Evolutionary conservation across 2,113 vertebrate species (phyloP), one percentile per base, ranked within the genome.

Genomic region (Camelus bactrianus): DNA sequence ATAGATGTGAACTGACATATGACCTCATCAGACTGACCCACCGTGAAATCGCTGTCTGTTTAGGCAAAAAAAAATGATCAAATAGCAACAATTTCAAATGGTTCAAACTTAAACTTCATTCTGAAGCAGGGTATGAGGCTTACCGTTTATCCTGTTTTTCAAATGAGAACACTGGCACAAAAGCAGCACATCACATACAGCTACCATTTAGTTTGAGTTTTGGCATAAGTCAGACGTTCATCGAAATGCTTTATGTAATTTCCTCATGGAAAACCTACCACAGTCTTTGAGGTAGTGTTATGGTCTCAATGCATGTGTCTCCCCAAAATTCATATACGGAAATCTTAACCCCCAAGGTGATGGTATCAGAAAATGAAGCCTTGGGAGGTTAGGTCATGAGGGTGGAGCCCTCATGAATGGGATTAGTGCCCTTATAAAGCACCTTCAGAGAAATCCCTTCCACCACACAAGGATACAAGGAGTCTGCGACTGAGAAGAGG

Each of bases 381-480:
- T 11, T 46, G 12, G 19, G 32, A 32, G 60, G 14, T 35, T 4
- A n/a, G 4, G 42, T 56, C 48, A 42, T 0, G 4, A 28, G 73
- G 28, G 17, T 32, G 24, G 24, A 24, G 17, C 26, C 22, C 75
- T 81, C 46, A 8, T 7, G 75, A 46, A 11, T 8, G 35, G 6
- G 19, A 35, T 58, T 19, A 56, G 83, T 42, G 58, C 30, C 82
- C 50, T 38, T 1, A 20, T 17, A 15, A 46, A 48, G 17, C 30
- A 7, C 12, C 58, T 72, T 30, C 75, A 20, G 73, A 52, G 46
- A 85, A 60, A 62, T 13, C 64, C 65, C 56, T n/a, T 46, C 42
- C 22, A 14, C n/a, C n/a, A 0, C 19, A 2, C 20, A 16, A 16
- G 12, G 50, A 8, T 4, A 16, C 30, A 72, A 0, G 1, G 6